Evolutionary conservation across 2,888 invertebrate genomes (phyloP), one percentile per base, ranked within the genome.

Genomic region (Bhutanitis thaidina): DNA sequence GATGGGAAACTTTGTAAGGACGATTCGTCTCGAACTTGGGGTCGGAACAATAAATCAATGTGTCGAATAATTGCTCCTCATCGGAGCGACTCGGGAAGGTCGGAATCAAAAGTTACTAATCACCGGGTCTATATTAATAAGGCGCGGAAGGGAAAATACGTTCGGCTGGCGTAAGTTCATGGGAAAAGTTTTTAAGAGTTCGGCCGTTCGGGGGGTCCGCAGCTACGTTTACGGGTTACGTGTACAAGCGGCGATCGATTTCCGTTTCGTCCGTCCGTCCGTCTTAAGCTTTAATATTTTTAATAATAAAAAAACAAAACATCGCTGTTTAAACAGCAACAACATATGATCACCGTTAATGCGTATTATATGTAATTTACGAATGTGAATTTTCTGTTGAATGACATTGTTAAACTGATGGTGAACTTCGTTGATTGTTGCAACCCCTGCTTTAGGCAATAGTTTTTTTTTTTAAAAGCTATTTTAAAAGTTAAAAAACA

Each of bases 1-100:
- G 71, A 67, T 71, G 58, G 56, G 60, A 69, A 67, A 59, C 57
- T 65, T 69, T 61, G 55, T 54, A 50, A 64, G 67, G 68, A 70
- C 69, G 67, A 73, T 67, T 65, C 68, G 72, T 74, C 72, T 65
- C 56, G 65, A 81, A 82, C 69, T 84, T 78, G 55, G 27, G 54
- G 57, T 50, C 61, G 65, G 72, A 75, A 82, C 81, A 85, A 88
- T 88, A 86, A 88, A 88, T 88, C 87, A 88, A 88, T 84, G 83
- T 83, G 85, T 85, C 83, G 78, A 84, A 83, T 84, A 85, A 86
- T 87, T 80, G 79, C 82, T 81, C 76, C 71, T 83, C 81, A 80
- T 80, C 70, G 75, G 61, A 67, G 29, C 40, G 67, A 70, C 69
- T 72, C 68, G 64, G 56, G 52, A 74, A 77, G n/a, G 69, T 77